Conservation (phyloP, 2,797 vertebrate genomes). For the Cyprinella venusta region DNA sequence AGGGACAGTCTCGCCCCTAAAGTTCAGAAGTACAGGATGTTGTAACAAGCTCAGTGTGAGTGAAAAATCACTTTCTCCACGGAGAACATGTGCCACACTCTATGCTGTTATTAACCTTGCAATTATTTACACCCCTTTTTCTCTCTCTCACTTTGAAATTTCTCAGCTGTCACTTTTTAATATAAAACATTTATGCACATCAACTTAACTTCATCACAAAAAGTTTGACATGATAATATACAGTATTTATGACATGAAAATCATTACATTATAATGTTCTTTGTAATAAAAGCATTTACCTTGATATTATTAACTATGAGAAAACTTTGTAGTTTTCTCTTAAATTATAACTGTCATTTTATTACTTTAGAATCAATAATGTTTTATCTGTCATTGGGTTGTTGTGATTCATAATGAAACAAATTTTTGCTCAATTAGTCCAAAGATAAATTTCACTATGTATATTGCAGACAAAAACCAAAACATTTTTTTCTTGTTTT, state of each 20-base stretch:
- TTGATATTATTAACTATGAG: not conserved
- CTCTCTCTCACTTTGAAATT: not conserved
- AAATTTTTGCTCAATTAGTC: not conserved
- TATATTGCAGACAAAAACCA: not conserved
- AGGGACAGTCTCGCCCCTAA: conserved; percentile 42
- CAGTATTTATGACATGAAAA: not conserved
- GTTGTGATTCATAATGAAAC: not conserved
- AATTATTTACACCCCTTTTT: not conserved
- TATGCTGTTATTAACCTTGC: conserved; percentile 15
- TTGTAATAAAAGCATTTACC: not conserved
- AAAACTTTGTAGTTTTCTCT: not conserved
- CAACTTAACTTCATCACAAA: not conserved
- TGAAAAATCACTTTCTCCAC: conserved; percentile 34
- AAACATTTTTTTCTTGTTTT: not conserved
- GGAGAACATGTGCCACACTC: conserved; percentile 17
- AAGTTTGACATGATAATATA: not conserved
- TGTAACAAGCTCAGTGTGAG: conserved; percentile 41
- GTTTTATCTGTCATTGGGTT: not conserved
- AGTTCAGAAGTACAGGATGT: conserved; percentile 56
- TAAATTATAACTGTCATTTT: not conserved
- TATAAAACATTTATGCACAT: not conserved
- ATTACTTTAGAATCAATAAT: not conserved
- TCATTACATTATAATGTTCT: not conserved
- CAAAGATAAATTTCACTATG: not conserved
- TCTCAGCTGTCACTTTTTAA: not conserved